Evolutionary conservation across 2,113 vertebrate species (phyloP), one percentile per base, ranked within the genome.

Genomic region (Cynoglossus semilaevis): DNA sequence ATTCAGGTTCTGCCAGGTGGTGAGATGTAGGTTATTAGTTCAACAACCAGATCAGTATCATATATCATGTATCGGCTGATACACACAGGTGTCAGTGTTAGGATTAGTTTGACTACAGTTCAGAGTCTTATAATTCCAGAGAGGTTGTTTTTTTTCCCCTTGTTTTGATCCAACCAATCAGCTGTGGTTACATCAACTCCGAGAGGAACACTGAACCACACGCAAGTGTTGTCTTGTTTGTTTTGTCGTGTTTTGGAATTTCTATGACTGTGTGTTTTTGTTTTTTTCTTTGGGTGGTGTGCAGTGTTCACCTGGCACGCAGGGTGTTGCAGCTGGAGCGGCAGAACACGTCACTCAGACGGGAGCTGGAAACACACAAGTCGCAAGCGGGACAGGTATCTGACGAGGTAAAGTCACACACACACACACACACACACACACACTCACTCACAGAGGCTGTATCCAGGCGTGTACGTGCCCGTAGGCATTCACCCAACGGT

Each of bases 231-330:
- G 55, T 72, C 59, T 72, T 78, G 76, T 65, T 58, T 36, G 16
- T 57, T 58, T 58, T 68, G 18, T 70, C 48, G 22, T 63, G 57
- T 72, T 75, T 72, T 67, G 47, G 40, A 55, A 44, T 71, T 64
- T 68, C 42, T 35, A 15, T 35, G 49, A 50, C 15, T 47, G 36
- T 46, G 19, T 29, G 22, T 29, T 2, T 29, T 29, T 29, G 2
- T 29, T 29, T 29, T 2, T 55, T 35, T 72, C 51, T 74, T 52
- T 73, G 53, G 60, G 7, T 91, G 58, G 40, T 2, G 22, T 58
- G 64, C 86, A 99, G 97, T 35, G 94, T 98, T 87, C 94, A 99
- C 78, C 93, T 99, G 88, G 97, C 97, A 78, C 93, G 95, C 85
- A 93, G 95, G 80, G 90, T 98, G 45, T 90, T 99, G 75, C 94